Evolutionary conservation across 2,113 vertebrate species (phyloP).

Genomic region (Mugil cephalus): DNA sequence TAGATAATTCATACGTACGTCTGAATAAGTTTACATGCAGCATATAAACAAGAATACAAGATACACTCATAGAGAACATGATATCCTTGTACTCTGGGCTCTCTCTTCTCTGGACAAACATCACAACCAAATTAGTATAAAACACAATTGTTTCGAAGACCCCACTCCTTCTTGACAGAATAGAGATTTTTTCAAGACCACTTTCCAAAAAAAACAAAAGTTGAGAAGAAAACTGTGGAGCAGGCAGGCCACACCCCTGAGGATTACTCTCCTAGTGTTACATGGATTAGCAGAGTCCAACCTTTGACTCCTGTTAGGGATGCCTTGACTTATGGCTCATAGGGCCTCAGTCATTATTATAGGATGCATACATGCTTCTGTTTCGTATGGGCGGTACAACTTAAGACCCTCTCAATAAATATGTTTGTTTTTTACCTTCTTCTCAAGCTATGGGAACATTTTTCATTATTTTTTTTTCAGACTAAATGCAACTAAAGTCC

Average conservation of each 20-base stretch:
- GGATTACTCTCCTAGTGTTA: conserved; percentile 84
- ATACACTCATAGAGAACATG: no score
- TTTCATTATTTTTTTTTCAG: no score
- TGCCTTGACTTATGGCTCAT: conserved; percentile 65
- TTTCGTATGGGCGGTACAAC: background rate
- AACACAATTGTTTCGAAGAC: background rate
- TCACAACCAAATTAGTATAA: conserved; percentile 29
- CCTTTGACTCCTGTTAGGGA: conserved; percentile 77
- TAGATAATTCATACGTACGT: no score
- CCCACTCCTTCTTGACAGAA: conserved; percentile 12
- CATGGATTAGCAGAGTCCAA: conserved; percentile 76
- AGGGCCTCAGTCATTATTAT: conserved; percentile 12
- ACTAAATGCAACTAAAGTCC: no score
- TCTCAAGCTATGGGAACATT: no score
- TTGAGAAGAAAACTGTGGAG: conserved; percentile 35
- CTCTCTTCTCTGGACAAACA: no score
- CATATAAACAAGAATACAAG: no score
- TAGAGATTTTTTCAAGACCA: conserved; percentile 56
- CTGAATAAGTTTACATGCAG: no score
- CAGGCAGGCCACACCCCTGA: conserved; percentile 40
- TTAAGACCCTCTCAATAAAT: no score
- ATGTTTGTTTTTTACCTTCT: no score
- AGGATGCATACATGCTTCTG: conserved; percentile 9
- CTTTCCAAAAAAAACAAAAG: conserved; percentile 68
- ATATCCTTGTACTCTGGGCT: no score